Base-by-base conservation (phyloP, 2,888 invertebrate species). In the Pheosia gnoma region DNA sequence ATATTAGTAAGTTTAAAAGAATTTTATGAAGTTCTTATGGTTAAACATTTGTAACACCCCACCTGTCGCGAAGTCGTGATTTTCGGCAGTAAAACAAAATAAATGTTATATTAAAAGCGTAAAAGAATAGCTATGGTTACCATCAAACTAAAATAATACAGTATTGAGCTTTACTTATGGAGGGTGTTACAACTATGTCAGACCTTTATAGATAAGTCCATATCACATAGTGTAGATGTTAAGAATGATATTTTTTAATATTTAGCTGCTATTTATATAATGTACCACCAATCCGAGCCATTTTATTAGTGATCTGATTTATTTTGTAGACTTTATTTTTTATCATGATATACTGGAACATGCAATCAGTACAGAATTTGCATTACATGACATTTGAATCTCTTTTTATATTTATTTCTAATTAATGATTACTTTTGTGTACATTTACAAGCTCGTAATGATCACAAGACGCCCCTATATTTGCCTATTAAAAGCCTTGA, bases 211-310 rank as follows among this genome's bases (percentile, higher is more conserved):
- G 58, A 64, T 77, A 78, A 74, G 73, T 76, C 68, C 81, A 84
- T 81, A 82, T 84, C 79, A 80, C 74, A 68, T 71, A 71, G 65
- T 63, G 39, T 74, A 71, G 70, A 39, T 43, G 7, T 38, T 75
- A 77, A 76, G 74, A 38, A 63, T 57, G 65, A 66, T 66, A 69
- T 72, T 72, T 77, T 66, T 49, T 68, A 70, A 67, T 62, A 57
- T 56, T 51, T 61, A 59, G 61, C 59, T 58, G 64, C 65, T 72
- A 71, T 63, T 25, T 60, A 59, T 65, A 51, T 69, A 74, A 68
- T 68, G 59, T 80, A 80, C 78, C 75, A 83, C 68, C 73, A 91
- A 93, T 93, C 93, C 93, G 93, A 93, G 92, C 93, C 93, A 93
- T 89, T 90, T 81, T 83, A 62, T 25, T 25, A 25, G 25, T 63